Evolutionary conservation across 2,797 vertebrate species (phyloP), one percentile per base, ranked within the genome.

Genomic region (Myotis planiceps): DNA sequence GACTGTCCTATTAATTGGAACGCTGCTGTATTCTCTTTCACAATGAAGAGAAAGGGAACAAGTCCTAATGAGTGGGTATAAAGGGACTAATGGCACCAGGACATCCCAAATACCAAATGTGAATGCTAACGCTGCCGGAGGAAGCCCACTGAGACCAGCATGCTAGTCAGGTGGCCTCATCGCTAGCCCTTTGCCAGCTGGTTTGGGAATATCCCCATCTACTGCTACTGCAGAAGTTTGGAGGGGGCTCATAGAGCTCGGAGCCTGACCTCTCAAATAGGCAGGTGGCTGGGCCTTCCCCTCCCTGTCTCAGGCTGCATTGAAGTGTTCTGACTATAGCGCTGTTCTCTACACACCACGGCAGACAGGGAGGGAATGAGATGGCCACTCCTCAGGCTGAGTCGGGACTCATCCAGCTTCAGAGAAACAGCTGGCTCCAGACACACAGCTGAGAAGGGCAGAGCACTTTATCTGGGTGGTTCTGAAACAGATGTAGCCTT

Each of bases 281-380:
- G 25, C 60, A 21, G 3, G 25, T 18, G 29, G 14, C 63, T 51
- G 72, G 39, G 47, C 23, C 19, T n/a, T 58, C 60, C 3, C 2
- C 3, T 13, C 21, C n/a, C 9, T 3, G 12, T 42, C 65, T 74
- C 2, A 18, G 58, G 53, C 16, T 12, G 29, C 29, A 21, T 0
- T 7, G 6, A 29, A 16, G 23, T 45, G 9, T 19, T 55, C 21
- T 8, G 15, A 7, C 9, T 5, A 9, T 39, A 15, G n/a, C 14
- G 18, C 63, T 10, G 0, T n/a, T 32, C 1, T n/a, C n/a, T n/a
- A 8, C 27, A 9, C 18, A 32, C 25, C 16, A 18, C 0, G 8
- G 18, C 12, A 86, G n/a, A 13, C 25, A 13, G 25, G 3, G 5
- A 42, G 27, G 19, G 25, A 69, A 18, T 0, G 0, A 42, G 34